Conservation (phyloP, 2,113 vertebrate genomes). For the Muntiacus reevesi region DNA sequence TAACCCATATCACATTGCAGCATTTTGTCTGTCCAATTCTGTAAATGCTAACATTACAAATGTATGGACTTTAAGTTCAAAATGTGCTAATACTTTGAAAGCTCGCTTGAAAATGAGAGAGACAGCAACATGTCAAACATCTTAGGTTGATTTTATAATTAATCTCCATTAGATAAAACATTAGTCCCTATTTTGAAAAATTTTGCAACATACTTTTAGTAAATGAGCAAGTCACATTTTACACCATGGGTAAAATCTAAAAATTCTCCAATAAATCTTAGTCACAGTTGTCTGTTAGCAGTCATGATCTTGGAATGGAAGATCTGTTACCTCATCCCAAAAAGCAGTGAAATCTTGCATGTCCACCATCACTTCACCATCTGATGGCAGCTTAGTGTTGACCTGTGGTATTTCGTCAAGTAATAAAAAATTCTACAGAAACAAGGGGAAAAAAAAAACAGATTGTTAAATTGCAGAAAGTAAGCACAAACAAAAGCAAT, state of each 20-base stretch:
- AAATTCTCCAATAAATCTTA: not conserved
- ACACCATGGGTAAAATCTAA: not conserved
- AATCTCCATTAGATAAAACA: not conserved
- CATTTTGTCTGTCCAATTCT: not conserved
- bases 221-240: not conserved
- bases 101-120: not conserved
- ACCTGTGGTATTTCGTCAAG: constrained; percentile 49
- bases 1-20: not conserved
- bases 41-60: not conserved
- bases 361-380: constrained; percentile 25
- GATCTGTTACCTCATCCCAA: constrained; percentile 68
- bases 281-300: not conserved
- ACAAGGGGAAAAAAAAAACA: not conserved
- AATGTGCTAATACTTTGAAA: not conserved
- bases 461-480: not conserved
- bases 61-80: not conserved
- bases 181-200: not conserved
- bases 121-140: not conserved
- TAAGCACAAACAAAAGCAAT: not conserved
- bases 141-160: not conserved
- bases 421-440: constrained; percentile 57
- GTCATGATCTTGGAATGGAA: not conserved
- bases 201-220: not conserved
- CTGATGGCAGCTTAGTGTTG: not conserved
- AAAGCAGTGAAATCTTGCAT: constrained; percentile 61